Percentiles rank a stretch among this genome's conserved stretches.
Conservation (phyloP, 2,113 vertebrate genomes). For the Alces alces region DNA sequence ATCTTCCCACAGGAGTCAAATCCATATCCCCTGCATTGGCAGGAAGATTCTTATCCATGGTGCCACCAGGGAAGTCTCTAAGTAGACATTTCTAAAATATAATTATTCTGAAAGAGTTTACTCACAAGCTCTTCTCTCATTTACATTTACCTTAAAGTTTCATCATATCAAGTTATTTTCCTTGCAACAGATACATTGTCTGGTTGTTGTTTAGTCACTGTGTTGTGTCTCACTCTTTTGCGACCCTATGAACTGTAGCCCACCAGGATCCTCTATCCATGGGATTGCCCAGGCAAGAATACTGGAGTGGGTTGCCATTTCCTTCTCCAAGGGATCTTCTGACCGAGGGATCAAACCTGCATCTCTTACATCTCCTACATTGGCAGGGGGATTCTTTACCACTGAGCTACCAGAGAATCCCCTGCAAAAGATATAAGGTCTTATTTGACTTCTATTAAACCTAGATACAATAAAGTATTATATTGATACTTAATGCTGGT, state of each 20-base stretch:
- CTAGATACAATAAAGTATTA: background rate
- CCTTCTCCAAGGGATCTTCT: background rate
- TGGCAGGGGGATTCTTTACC: background rate
- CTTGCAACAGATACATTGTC: background rate
- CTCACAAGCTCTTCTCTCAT: background rate
- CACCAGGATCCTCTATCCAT: background rate
- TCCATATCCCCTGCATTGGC: background rate
- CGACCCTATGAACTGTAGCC: background rate
- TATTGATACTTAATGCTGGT: background rate
- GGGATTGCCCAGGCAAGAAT: background rate
- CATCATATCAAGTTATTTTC: background rate
- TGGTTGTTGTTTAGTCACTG: background rate
- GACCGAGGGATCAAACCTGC: background rate
- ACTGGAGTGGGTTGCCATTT: background rate
- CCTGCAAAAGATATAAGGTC: background rate
- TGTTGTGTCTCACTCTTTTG: background rate
- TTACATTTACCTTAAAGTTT: background rate
- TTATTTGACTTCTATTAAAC: background rate
- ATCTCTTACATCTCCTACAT: background rate
- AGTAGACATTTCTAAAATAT: background rate
- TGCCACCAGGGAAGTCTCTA: background rate
- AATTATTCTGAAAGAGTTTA: background rate
- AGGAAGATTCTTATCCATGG: background rate
- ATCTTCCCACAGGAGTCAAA: background rate
- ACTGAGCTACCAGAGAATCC: background rate